These are phyloP conservation scores for Pristionchus pacificus DNA, from an alignment of 1,140 invertebrate species.

Conservation along the genomic window DNA sequence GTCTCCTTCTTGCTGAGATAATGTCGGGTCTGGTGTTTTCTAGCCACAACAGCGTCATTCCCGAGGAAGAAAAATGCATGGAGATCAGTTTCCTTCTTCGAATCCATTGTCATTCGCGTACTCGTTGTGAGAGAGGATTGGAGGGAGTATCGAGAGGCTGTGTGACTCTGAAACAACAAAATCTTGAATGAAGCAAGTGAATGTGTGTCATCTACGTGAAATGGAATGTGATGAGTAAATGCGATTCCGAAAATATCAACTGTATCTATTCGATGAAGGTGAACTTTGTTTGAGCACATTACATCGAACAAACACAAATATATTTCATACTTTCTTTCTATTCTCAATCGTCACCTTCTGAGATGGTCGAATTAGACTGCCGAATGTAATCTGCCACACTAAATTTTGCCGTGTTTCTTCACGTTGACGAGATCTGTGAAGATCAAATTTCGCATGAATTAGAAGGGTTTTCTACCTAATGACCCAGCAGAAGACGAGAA, in stretches of 20 bases:
- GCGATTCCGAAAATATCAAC: too few relatives aligned
- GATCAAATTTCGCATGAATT: background rate
- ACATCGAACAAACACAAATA: too few relatives aligned
- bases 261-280: too few relatives aligned
- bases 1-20: constrained; percentile 4
- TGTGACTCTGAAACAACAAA: background rate
- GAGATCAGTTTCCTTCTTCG: constrained; percentile 17
- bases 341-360: too few relatives aligned
- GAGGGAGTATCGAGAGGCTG: constrained; percentile 1
- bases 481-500: background rate
- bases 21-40: constrained; percentile 11
- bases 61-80: constrained; percentile 18
- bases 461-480: background rate
- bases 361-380: background rate
- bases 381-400: constrained; percentile 5
- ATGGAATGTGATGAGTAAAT: too few relatives aligned
- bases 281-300: too few relatives aligned
- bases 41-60: constrained; percentile 24
- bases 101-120: constrained; percentile 26
- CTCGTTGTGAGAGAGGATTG: constrained; percentile 13
- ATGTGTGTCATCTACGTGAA: background rate
- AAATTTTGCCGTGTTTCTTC: constrained; percentile 3
- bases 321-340: too few relatives aligned
- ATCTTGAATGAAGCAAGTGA: background rate
- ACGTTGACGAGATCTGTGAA: background rate